Percentiles rank a stretch among this genome's conserved stretches.
Conservation (phyloP, 2,113 vertebrate genomes). For the Eptatretus burgeri region DNA sequence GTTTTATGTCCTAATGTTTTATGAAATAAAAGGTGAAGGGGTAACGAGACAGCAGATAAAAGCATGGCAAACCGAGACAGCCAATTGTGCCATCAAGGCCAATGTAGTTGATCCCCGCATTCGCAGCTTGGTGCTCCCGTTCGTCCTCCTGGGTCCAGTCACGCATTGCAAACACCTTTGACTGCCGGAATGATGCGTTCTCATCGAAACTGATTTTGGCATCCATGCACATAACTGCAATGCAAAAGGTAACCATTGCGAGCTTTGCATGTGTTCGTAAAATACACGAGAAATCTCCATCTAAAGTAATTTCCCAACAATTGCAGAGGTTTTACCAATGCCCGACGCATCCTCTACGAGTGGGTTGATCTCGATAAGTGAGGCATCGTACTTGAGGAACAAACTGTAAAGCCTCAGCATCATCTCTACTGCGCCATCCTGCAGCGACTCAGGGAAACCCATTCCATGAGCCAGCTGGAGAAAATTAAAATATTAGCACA, state of each 20-base stretch:
- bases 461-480: slow-evolving; percentile 64
- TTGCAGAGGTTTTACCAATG: slow-evolving; percentile 26
- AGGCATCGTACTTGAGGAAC: slow-evolving; percentile 85
- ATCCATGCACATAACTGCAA: slow-evolving; percentile 79
- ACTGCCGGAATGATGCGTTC: slow-evolving; percentile 64
- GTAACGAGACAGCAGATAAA: background rate
- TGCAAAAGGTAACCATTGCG: no score
- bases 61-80: slow-evolving; percentile 34
- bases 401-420: slow-evolving; percentile 77
- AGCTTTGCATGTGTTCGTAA: background rate
- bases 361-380: slow-evolving; percentile 93
- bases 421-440: slow-evolving; percentile 62
- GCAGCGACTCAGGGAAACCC: slow-evolving; percentile 51
- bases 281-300: background rate
- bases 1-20: background rate
- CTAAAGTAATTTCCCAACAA: background rate
- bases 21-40: slow-evolving; percentile 8
- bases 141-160: slow-evolving; percentile 90
- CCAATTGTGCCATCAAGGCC: slow-evolving; percentile 82
- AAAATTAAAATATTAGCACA: background rate
- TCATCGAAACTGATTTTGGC: slow-evolving; percentile 96
- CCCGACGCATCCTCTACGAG: slow-evolving; percentile 91
- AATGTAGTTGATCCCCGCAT: slow-evolving; percentile 74
- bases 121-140: slow-evolving; percentile 50
- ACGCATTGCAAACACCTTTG: slow-evolving; percentile 51